Conservation (phyloP, 2,797 vertebrate genomes). For the Heterohyrax brucei region DNA sequence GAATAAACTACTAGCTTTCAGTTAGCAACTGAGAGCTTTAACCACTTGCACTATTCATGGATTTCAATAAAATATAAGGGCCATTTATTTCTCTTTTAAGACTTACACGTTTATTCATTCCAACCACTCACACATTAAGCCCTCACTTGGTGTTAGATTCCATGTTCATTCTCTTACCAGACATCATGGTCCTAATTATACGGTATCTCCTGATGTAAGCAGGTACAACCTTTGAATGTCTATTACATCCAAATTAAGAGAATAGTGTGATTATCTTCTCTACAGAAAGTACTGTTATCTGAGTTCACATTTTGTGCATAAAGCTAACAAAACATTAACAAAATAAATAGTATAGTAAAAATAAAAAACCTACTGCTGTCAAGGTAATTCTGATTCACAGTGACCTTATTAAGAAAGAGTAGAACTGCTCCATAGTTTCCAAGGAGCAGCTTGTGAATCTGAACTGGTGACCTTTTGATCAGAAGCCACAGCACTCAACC, state of each 20-base stretch:
- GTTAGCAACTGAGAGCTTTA: neutral
- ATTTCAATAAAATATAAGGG: neutral
- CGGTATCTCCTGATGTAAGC: neutral
- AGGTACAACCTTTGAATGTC: neutral
- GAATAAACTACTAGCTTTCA: neutral
- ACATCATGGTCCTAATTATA: constrained; percentile 36
- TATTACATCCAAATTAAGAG: constrained; percentile 7
- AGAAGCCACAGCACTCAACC: too few species aligned
- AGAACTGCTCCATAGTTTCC: too few species aligned
- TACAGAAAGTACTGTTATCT: constrained; percentile 28
- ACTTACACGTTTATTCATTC: constrained; percentile 34
- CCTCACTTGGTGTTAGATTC: constrained; percentile 30
- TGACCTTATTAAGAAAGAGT: too few species aligned
- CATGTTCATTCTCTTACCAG: constrained; percentile 66
- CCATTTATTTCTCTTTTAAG: constrained; percentile 31
- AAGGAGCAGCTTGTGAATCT: too few species aligned
- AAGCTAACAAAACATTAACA: constrained; percentile 57
- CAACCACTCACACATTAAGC: constrained; percentile 36
- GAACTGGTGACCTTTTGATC: too few species aligned
- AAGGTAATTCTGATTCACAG: too few species aligned
- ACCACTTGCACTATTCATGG: neutral
- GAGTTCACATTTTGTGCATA: neutral
- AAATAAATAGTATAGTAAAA: constrained; percentile 48
- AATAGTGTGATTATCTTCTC: neutral
- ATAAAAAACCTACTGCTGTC: too few species aligned